Conservation (phyloP, 2,888 invertebrate genomes). For the Thymelicus lineola region DNA sequence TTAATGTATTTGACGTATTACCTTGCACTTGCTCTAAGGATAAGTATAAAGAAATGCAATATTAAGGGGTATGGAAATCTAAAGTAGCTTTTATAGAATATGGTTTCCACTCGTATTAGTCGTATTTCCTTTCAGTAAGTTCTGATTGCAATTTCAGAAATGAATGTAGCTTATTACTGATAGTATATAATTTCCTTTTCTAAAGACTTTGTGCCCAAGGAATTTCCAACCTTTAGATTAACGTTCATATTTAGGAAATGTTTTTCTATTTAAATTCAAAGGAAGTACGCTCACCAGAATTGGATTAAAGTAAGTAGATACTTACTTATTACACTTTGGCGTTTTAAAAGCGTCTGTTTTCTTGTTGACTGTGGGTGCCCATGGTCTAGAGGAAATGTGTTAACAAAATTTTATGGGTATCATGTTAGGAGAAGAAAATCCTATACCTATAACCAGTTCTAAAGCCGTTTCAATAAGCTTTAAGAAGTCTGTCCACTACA, state of each 20-base stretch:
- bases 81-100: constrained; percentile 27
- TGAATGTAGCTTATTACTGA: constrained; percentile 33
- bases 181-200: constrained; percentile 18
- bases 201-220: constrained; percentile 3
- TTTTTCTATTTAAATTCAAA: constrained; percentile 19
- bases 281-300: constrained; percentile 9
- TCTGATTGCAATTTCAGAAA: constrained; percentile 34
- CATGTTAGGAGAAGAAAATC: no score
- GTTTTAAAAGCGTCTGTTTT: constrained; percentile 6
- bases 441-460: no score
- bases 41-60: constrained; percentile 28
- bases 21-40: constrained; percentile 14
- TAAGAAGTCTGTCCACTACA: no score
- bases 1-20: constrained; percentile 34
- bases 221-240: constrained; percentile 12
- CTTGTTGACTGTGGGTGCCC: not conserved
- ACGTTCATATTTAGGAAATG: constrained; percentile 21
- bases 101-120: constrained; percentile 15
- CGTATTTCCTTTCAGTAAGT: constrained; percentile 21
- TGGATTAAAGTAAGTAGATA: constrained; percentile 17
- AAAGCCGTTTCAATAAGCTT: no score
- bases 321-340: constrained; percentile 7
- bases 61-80: constrained; percentile 23
- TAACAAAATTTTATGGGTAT: no score
- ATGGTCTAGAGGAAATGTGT: no score